Percentiles rank a stretch among this genome's conserved stretches.
Conservation (phyloP, 1,140 invertebrate species). For the Drosophila pandora region DNA sequence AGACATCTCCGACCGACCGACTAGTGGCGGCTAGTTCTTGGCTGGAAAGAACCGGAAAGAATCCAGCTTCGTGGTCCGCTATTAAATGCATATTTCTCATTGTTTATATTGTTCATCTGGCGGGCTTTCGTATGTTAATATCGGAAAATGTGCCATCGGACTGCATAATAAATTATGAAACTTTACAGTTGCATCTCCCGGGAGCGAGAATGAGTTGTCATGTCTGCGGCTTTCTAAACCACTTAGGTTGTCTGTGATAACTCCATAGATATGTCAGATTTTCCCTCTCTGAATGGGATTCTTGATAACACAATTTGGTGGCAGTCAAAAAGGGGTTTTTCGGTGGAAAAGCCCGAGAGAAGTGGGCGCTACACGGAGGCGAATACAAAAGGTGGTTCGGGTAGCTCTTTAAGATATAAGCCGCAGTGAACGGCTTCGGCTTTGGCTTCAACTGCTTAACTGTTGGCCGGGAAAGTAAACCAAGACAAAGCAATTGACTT, state of each 20-base stretch:
- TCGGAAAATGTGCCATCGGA: constrained; percentile 59
- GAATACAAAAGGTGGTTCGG: constrained; percentile 32
- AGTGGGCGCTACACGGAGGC: constrained; percentile 20
- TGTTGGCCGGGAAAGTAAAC: constrained; percentile 57
- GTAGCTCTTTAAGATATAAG: background rate
- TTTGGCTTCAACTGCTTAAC: background rate
- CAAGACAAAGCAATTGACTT: constrained; percentile 74
- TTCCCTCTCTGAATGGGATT: constrained; percentile 32
- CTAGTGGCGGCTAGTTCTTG: background rate
- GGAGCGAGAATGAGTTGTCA: constrained; percentile 44
- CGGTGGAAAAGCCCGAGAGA: background rate
- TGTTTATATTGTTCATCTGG: constrained; percentile 68
- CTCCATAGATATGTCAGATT: constrained; percentile 42
- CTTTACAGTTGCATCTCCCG: constrained; percentile 45
- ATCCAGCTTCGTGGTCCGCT: constrained; percentile 43
- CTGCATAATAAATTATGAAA: constrained; percentile 62
- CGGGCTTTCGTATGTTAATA: constrained; percentile 68
- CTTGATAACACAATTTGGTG: constrained; percentile 41
- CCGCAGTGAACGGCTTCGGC: constrained; percentile 17
- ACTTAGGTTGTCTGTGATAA: constrained; percentile 41
- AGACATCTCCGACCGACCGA: constrained; percentile 13
- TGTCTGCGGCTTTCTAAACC: constrained; percentile 53
- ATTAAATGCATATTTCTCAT: constrained; percentile 70
- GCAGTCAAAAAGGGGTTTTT: background rate
- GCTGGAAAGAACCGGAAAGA: constrained; percentile 60